Evolutionary conservation across 2,797 vertebrate genomes (phyloP), one percentile per base, ranked within the genome.

Genomic region (Takifugu ocellatus): DNA sequence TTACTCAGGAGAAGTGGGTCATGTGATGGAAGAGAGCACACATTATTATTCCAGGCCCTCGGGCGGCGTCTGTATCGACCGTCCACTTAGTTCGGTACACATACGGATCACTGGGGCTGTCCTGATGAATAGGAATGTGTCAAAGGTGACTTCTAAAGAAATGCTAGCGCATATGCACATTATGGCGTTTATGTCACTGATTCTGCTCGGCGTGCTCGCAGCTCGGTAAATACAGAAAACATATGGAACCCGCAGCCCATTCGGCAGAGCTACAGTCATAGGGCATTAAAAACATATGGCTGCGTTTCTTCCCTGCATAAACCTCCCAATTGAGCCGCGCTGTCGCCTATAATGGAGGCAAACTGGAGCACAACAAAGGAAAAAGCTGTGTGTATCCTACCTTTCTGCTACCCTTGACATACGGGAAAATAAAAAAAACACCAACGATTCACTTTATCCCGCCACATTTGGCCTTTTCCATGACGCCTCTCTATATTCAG

Each of bases 1-100:
- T 70, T 59, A 52, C 75, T 63, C 51, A 17, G 10, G 51, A 81
- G 65, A 85, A 85, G 68, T 83, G 61, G 78, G 81, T 85, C 82
- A 81, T 66, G 76, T 63, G 67, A 72, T 68, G 74, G 54, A 64
- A 55, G 72, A 55, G 59, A 74, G 72, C 46, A 49, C 68, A 66
- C 0, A 74, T 80, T 75, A 70, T 73, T 53, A 72, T 70, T 56
- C 24, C 49, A 50, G 1, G 48, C 46, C 79, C 79, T 65, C 17
- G 42, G 75, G 81, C 75, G 71, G 80, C 77, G 48, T 17, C 66
- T 62, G 60, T 50, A 63, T 55, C 66, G 44, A 71, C 57, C 43
- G 74, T 74, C 82, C 75, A 67, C 71, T 79, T 77, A 76, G 66
- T 65, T 68, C 58, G 36, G 59, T 59, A 61, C 60, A 66, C 72